A percentile compares a stretch with the other conserved stretches of the same genome.
Conservation (phyloP, 2,113 vertebrate genomes). For the Indri indri region DNA sequence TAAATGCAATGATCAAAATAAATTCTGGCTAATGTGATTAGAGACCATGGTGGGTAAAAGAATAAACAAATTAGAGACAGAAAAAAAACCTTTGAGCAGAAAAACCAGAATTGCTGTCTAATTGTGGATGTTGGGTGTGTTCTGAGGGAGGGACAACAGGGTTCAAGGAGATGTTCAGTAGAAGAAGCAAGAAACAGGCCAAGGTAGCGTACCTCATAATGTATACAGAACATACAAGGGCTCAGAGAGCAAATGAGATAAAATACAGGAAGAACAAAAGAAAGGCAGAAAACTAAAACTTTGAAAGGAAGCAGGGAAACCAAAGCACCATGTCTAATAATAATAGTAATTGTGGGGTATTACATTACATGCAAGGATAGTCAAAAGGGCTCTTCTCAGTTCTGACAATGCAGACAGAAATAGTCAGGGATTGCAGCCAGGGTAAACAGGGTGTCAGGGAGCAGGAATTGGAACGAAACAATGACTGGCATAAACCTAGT, state of each 20-base stretch:
- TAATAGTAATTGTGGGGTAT: background rate
- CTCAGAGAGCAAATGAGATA: background rate
- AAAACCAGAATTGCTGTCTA: background rate
- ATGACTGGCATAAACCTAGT: background rate
- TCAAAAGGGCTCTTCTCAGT: background rate
- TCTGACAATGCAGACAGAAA: background rate
- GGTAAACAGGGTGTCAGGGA: background rate
- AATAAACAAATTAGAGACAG: slow-evolving; percentile 2
- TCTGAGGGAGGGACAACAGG: background rate
- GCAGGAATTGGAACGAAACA: background rate
- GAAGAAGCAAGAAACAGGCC: background rate
- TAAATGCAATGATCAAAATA: background rate
- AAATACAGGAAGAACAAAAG: background rate
- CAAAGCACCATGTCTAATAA: background rate
- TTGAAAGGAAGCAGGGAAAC: background rate
- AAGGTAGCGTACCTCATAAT: rapidly evolving
- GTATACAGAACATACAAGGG: background rate
- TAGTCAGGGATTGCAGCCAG: background rate
- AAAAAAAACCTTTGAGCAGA: background rate
- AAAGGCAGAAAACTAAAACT: background rate
- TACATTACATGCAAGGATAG: background rate
- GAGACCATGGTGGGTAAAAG: background rate
- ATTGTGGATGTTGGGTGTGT: background rate
- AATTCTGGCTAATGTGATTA: background rate
- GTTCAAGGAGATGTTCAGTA: background rate